Evolutionary conservation across 2,113 vertebrate genomes (phyloP).

Genomic region (Laterallus jamaicensis): DNA sequence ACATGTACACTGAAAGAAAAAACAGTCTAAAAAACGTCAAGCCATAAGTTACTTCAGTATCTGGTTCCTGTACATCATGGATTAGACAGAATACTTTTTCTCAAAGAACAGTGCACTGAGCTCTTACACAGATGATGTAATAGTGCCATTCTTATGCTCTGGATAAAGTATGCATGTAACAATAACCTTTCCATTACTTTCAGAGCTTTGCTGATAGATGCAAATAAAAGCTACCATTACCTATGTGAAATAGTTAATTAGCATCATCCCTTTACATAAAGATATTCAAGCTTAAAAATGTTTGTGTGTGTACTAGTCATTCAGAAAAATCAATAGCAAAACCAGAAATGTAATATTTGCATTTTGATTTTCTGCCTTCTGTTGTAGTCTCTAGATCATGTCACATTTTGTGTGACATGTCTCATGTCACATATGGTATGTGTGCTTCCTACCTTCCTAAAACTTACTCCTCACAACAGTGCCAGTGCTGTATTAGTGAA

Average conservation of each 20-base stretch:
- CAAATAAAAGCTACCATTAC: not conserved
- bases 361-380: not conserved
- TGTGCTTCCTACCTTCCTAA: not conserved
- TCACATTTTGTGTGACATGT: not conserved
- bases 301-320: not conserved
- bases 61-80: not conserved
- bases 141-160: not conserved
- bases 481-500: not conserved
- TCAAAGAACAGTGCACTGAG: not conserved
- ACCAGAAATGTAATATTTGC: not conserved
- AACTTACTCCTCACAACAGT: not conserved
- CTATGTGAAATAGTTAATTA: not conserved
- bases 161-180: not conserved
- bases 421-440: not conserved
- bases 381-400: not conserved
- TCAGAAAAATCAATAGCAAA: not conserved
- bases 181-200: not conserved
- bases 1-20: not conserved
- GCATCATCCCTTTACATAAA: not conserved
- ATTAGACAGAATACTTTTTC: not conserved
- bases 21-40: not conserved
- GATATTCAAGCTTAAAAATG: not conserved
- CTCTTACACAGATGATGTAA: not conserved
- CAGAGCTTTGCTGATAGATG: not conserved
- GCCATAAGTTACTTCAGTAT: not conserved